Evolutionary conservation across 2,888 invertebrate species (phyloP).

Genomic region (Odontocerum albicorne): DNA sequence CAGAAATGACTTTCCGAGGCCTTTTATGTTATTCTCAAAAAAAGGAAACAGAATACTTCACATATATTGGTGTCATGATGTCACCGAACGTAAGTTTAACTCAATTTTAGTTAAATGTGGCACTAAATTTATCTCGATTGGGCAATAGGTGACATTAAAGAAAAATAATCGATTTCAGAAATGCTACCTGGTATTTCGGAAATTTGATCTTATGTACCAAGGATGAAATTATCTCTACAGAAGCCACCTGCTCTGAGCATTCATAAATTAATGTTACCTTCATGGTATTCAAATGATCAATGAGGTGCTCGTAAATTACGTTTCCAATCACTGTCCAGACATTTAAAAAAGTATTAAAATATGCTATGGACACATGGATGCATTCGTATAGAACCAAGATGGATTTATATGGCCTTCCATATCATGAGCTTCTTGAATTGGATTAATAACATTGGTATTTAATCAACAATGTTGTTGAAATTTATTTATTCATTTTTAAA

Average conservation of each 20-base stretch:
- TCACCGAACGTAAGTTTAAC: background rate
- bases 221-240: slow-evolving; percentile 7
- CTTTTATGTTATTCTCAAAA: too few relatives aligned
- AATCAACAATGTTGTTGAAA: too few relatives aligned
- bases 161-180: slow-evolving; percentile 4
- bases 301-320: slow-evolving; percentile 31
- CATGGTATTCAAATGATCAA: slow-evolving; percentile 33
- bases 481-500: too few relatives aligned
- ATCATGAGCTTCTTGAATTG: too few relatives aligned
- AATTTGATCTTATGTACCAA: slow-evolving; percentile 8
- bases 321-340: background rate
- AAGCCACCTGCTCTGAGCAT: slow-evolving; percentile 24
- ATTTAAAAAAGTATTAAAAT: background rate
- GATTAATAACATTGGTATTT: too few relatives aligned
- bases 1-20: too few relatives aligned
- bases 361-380: background rate
- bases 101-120: too few relatives aligned
- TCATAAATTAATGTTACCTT: slow-evolving; percentile 31
- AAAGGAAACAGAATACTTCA: too few relatives aligned
- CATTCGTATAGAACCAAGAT: too few relatives aligned
- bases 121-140: too few relatives aligned
- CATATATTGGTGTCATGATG: too few relatives aligned
- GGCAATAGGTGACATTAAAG: background rate
- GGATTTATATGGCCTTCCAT: background rate
- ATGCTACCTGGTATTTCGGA: slow-evolving; percentile 9